phyloP scores from a whole-genome alignment of 2,797 vertebrate species.

The Aphelocoma californica region DNA sequence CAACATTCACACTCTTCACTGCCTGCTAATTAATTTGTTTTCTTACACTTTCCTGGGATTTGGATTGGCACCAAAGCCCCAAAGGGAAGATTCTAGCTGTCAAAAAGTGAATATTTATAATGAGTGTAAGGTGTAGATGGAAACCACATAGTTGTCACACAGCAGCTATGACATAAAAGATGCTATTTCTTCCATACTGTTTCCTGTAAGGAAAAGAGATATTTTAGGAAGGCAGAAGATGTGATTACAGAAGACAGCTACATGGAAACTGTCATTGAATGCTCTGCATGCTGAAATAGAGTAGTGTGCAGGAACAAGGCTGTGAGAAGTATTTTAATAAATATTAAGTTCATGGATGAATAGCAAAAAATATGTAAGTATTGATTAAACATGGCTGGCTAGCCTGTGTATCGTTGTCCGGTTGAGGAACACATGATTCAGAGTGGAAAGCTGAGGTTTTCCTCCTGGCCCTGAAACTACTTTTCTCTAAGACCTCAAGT shows the following conservation, averaged over 20 bases:
- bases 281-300: neutral
- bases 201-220: slow-evolving; percentile 51
- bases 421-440: neutral
- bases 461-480: neutral
- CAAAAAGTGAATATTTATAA: slow-evolving; percentile 61
- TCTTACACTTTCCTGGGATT: slow-evolving; percentile 55
- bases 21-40: slow-evolving; percentile 64
- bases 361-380: neutral
- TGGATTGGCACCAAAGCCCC: slow-evolving; percentile 60
- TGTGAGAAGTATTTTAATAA: neutral
- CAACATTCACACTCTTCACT: slow-evolving; percentile 29
- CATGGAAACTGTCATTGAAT: neutral
- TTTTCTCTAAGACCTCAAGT: neutral
- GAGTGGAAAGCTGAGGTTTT: neutral
- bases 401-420: neutral
- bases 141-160: slow-evolving; percentile 42
- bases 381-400: neutral
- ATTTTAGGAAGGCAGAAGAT: slow-evolving; percentile 65
- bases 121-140: slow-evolving; percentile 55
- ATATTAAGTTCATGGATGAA: neutral
- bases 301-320: neutral
- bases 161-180: slow-evolving; percentile 47
- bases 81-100: slow-evolving; percentile 61
- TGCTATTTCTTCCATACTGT: slow-evolving; percentile 44
- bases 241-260: slow-evolving; percentile 16